Evolutionary conservation across 2,888 invertebrate genomes (phyloP), one percentile per base, ranked within the genome.

Genomic region (Leptopterna dolabrata): DNA sequence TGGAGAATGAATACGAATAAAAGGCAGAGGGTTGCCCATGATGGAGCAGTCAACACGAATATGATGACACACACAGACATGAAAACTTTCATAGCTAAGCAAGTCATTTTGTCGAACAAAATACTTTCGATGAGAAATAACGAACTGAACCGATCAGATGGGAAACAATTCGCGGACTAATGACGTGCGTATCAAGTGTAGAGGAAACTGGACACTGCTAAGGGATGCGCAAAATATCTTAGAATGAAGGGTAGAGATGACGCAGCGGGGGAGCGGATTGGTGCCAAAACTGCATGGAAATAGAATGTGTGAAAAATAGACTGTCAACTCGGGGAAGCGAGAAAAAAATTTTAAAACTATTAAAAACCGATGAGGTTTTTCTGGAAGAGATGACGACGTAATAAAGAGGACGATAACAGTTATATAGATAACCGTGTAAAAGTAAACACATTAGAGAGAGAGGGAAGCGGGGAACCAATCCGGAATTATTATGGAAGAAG

Each of bases 21-120:
- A 0, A 86, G 78, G 55, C 76, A 30, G n/a, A 86, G 43, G 0
- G 78, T 86, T 19, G 78, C 63, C 86, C 86, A 86, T 24, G 76
- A 87, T 16, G 87, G 87, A 41, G 87, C 87, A 36, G 81, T 81
- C 29, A 87, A 71, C 9, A 81, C 87, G 76, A 87, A 81, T 41
- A 87, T 24, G 7, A 87, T 29, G 13, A 70, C 70, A 63, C 87
- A 80, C 27, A 87, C 41, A 14, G 70, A 63, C 78, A 80, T 41
- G 36, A 86, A 2, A 27, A 27, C 19, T 76, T 86, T 86, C 51
- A 76, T 30, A 7, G 16, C 51, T 6, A 86, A 27, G 9, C 27
- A 30, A 81, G 27, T 29, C 81, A 81, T 81, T 0, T 81, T 45
- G 43, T 13, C 16, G n/a, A 16, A 4, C 6, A 0, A n/a, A n/a